Evolutionary conservation across 2,888 invertebrate genomes (phyloP), one percentile per base, ranked within the genome.

Genomic region (Agrotis segetum): DNA sequence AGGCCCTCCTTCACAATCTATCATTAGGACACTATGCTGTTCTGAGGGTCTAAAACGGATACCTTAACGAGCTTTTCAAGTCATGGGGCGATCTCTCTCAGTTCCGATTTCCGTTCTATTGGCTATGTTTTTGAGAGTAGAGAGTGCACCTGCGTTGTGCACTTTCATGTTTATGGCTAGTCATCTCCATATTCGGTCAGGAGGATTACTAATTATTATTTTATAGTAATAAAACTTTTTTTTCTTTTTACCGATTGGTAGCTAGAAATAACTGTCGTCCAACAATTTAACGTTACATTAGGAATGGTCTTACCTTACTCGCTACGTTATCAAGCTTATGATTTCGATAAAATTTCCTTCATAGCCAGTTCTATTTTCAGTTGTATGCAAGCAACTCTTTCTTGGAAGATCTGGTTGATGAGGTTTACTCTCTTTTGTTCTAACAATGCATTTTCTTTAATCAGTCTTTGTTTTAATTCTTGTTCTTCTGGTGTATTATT

Each of bases 331-430:
- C n/a, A 67, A 24, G 69, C 65, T 85, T 93, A 94, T 2, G 94
- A 94, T 81, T 95, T 95, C 0, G 94, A 96, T 52, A 96, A 85
- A 77, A 96, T 96, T 86, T 97, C 97, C 76, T 97, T 97, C 93
- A 97, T 96, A 53, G 97, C 97, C 53, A 97, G 89, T 85, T 97
- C 97, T 65, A 98, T 97, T 88, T 97, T 97, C n/a, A 98, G 92
- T 74, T 97, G 97, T 78, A 98, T 97, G 88, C 97, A 97, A 24
- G 97, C 97, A 62, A 97, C 97, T 82, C 97, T 96, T 86, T 98
- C 98, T 89, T 97, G 97, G 87, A 97, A 97, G 82, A 98, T 97
- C 88, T 97, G 97, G 83, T 97, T 97, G 63, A 97, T 97, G 61
- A 98, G 92, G 82, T 96, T 97, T 86, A 96, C 95, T 91, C 97